Evolutionary conservation across 2,888 invertebrate species (phyloP).

Genomic region (Punctoribates punctum): DNA sequence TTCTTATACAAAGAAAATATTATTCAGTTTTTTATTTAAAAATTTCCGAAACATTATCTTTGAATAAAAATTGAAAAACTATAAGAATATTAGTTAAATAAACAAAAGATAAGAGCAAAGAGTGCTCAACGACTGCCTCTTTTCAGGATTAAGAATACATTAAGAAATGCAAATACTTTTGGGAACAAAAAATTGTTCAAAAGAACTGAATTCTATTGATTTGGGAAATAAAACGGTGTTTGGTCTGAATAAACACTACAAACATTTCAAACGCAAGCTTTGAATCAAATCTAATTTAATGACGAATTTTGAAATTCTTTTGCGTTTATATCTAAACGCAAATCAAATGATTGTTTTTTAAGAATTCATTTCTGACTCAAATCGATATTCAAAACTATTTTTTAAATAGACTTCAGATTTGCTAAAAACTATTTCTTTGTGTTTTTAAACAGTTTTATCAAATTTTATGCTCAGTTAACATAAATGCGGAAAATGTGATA

Average conservation of each 20-base stretch:
- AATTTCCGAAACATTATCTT: too few relatives aligned
- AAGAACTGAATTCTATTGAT: neutral
- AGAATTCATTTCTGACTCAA: neutral
- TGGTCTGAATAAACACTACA: neutral
- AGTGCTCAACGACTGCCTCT: neutral
- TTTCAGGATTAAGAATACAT: neutral
- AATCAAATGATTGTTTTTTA: neutral
- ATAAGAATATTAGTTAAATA: neutral
- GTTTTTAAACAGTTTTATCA: neutral
- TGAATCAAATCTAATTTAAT: neutral
- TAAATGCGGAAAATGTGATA: neutral
- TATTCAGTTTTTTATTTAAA: too few relatives aligned
- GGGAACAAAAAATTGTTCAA: neutral
- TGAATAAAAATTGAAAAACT: neutral
- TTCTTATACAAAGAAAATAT: neutral
- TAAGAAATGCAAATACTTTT: constrained; percentile 8
- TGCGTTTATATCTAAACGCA: neutral
- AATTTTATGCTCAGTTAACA: neutral
- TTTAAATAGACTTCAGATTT: neutral
- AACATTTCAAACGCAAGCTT: neutral
- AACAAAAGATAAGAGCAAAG: constrained; percentile 2
- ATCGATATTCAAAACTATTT: neutral
- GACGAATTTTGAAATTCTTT: neutral
- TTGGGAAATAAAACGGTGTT: neutral
- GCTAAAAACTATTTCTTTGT: neutral